These are phyloP conservation scores for Acromyrmex charruanus DNA, from an alignment of 1,140 invertebrate genomes.

Conservation along the genomic window DNA sequence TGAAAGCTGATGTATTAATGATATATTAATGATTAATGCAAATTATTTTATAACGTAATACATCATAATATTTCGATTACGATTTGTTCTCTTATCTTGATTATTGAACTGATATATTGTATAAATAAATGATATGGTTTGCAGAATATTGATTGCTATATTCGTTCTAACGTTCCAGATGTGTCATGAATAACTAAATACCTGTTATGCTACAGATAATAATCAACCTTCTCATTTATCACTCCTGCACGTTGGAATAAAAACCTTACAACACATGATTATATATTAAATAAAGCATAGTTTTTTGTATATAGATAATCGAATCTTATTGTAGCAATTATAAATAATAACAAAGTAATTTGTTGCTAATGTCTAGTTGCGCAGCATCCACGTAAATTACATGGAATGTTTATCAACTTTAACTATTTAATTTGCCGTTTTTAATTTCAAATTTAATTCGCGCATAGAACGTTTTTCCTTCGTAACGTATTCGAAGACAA, in stretches of 20 bases:
- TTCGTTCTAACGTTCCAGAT: conserved; percentile 1
- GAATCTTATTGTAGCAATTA: neutral
- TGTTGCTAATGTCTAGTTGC: neutral
- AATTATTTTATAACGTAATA: neutral
- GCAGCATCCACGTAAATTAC: neutral
- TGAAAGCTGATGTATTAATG: neutral
- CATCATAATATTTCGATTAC: neutral
- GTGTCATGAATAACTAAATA: conserved; percentile 45
- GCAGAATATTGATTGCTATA: neutral
- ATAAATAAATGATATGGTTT: neutral
- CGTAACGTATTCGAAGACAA: neutral
- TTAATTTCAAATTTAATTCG: neutral
- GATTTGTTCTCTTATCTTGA: neutral
- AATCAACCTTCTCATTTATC: conserved; percentile 34
- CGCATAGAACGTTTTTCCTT: neutral
- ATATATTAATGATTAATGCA: neutral
- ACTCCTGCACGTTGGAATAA: neutral
- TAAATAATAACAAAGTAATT: conserved; percentile 18
- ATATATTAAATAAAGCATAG: conserved; percentile 44
- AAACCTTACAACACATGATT: neutral
- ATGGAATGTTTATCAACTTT: neutral
- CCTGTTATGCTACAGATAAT: conserved; percentile 2
- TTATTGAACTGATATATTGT: neutral
- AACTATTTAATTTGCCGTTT: neutral
- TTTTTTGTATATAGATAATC: neutral